phyloP scores from a whole-genome alignment of 2,797 vertebrate species.

The Artibeus lituratus region DNA sequence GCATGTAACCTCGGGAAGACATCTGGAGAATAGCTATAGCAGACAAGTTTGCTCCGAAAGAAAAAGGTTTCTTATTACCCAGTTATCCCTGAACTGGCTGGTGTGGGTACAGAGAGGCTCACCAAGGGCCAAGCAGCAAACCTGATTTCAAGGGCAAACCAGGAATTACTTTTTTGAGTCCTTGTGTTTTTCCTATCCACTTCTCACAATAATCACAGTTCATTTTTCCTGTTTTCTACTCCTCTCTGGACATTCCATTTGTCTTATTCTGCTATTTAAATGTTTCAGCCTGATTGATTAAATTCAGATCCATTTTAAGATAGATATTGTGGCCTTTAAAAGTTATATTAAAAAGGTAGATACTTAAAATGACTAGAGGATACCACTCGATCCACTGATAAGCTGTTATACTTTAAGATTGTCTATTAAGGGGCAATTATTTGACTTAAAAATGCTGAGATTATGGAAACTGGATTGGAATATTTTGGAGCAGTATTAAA shows the following conservation, averaged over 20 bases:
- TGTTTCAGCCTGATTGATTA: neutral
- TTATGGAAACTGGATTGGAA: neutral
- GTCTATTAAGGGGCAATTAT: neutral
- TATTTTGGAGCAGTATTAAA: neutral
- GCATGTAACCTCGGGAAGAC: neutral
- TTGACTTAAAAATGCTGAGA: slow-evolving; percentile 1
- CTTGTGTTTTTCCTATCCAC: neutral
- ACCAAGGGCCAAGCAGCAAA: neutral
- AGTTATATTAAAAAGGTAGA: neutral
- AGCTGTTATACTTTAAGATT: neutral
- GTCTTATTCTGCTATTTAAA: neutral
- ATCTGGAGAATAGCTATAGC: neutral
- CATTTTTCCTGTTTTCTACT: neutral
- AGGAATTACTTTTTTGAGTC: neutral
- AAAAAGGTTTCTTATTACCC: neutral
- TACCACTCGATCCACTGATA: neutral
- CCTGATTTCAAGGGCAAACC: neutral
- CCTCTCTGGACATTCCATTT: neutral
- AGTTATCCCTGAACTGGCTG: neutral
- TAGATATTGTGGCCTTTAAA: slow-evolving; percentile 9
- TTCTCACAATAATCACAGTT: neutral
- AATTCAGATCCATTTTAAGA: slow-evolving; percentile 39
- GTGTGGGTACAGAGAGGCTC: neutral
- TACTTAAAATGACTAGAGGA: slow-evolving; percentile 2
- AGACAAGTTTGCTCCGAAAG: neutral